Evolutionary conservation across 2,113 vertebrate genomes (phyloP).

Genomic region (Zonotrichia leucophrys): DNA sequence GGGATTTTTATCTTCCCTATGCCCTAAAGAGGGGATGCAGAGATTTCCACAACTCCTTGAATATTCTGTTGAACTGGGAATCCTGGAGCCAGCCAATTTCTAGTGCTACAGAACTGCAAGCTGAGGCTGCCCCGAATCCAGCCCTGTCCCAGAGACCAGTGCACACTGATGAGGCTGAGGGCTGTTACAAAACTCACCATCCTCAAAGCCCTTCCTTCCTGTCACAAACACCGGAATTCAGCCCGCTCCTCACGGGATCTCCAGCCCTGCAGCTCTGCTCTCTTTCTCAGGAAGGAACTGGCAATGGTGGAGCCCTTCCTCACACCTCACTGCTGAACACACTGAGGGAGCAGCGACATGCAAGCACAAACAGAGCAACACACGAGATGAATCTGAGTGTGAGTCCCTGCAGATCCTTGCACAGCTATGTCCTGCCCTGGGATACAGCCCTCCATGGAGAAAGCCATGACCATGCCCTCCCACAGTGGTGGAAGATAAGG

Average conservation of each 20-base stretch:
- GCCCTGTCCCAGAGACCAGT: not conserved
- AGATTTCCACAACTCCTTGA: not conserved
- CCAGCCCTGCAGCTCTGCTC: not conserved
- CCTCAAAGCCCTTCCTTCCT: not conserved
- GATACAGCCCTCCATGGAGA: not conserved
- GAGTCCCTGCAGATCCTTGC: not conserved
- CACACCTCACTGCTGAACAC: not conserved
- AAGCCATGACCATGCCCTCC: not conserved
- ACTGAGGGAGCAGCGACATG: not conserved
- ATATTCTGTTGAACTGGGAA: not conserved
- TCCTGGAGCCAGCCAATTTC: not conserved
- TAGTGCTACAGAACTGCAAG: not conserved
- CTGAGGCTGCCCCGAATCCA: not conserved
- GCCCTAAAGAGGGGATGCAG: fast-evolving
- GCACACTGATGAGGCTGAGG: fast-evolving
- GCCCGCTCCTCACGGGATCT: fast-evolving
- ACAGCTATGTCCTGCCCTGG: not conserved
- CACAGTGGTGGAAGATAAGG: fast-evolving
- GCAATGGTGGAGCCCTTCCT: not conserved
- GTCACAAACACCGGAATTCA: not conserved
- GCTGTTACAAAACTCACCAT: not conserved
- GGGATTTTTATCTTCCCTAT: not conserved
- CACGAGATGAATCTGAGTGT: fast-evolving
- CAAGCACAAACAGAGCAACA: not conserved
- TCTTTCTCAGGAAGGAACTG: not conserved